These are phyloP conservation scores for Gambusia holbrooki DNA, from an alignment of 2,113 vertebrate genomes.

Conservation along the genomic window DNA sequence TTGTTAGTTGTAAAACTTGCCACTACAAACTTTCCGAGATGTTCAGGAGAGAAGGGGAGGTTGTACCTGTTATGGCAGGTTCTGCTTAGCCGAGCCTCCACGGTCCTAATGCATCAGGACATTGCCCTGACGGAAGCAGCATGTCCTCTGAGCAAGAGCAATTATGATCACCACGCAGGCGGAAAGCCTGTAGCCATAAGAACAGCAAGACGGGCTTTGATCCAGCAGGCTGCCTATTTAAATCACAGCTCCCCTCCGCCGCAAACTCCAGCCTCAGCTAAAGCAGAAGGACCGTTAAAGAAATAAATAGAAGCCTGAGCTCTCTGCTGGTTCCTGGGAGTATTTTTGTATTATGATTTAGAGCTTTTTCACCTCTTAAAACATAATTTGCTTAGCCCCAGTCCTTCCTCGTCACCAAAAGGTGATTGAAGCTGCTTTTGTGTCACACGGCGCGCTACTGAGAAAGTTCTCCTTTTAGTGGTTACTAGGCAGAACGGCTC, in stretches of 20 bases:
- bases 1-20: constrained; percentile 10
- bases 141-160: constrained; percentile 72
- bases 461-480: constrained; percentile 25
- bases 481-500: constrained; percentile 11
- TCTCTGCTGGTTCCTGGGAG: background rate
- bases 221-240: constrained; percentile 59
- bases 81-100: constrained; percentile 53
- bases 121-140: constrained; percentile 66
- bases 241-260: constrained; percentile 63
- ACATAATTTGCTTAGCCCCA: constrained; percentile 3
- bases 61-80: constrained; percentile 35
- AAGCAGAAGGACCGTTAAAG: constrained; percentile 28
- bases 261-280: constrained; percentile 35
- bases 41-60: background rate
- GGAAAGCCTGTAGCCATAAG: constrained; percentile 61
- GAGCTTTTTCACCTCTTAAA: constrained; percentile 14
- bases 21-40: constrained; percentile 10
- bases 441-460: background rate
- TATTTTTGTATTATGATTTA: constrained; percentile 12
- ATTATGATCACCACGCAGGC: constrained; percentile 74
- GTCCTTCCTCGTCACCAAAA: constrained; percentile 32
- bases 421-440: constrained; percentile 31
- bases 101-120: constrained; percentile 60
- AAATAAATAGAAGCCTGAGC: background rate
- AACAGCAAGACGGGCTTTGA: constrained; percentile 56